These are phyloP conservation scores for Aplocera efformata DNA, from an alignment of 2,888 invertebrate genomes.

Conservation along the genomic window DNA sequence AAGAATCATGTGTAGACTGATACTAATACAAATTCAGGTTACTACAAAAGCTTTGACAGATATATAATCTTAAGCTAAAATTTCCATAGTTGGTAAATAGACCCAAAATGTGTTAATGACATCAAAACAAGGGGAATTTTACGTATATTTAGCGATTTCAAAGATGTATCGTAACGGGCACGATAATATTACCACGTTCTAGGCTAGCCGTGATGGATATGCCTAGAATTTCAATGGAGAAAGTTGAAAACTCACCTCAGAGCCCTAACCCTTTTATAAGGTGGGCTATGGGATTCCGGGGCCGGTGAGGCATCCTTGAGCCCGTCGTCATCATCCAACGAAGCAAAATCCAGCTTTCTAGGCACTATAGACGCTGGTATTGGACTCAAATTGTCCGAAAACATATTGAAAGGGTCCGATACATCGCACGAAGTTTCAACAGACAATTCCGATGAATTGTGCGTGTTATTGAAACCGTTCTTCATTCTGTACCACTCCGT, in stretches of 20 bases:
- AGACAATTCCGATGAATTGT: constrained; percentile 78
- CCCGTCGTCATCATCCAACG: constrained; percentile 68
- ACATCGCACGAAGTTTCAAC: constrained; percentile 83
- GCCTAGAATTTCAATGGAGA: constrained; percentile 25
- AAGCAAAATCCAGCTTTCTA: constrained; percentile 81
- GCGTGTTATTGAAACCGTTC: constrained; percentile 54
- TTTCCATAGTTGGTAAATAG: too few relatives aligned
- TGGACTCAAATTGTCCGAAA: constrained; percentile 81
- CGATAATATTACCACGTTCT: background rate
- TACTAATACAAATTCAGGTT: too few relatives aligned
- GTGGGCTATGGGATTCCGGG: constrained; percentile 68
- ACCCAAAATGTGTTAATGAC: too few relatives aligned
- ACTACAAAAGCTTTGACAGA: too few relatives aligned
- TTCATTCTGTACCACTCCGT: constrained; percentile 74
- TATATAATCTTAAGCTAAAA: too few relatives aligned
- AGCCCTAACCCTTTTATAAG: constrained; percentile 81
- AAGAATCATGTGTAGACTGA: too few relatives aligned
- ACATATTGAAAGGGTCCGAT: constrained; percentile 81
- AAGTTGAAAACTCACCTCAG: constrained; percentile 62
- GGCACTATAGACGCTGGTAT: constrained; percentile 77
- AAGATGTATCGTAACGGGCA: background rate
- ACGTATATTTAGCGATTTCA: background rate
- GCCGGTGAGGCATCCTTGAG: constrained; percentile 53
- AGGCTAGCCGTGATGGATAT: constrained; percentile 42
- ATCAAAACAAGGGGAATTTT: constrained; percentile 5